These are phyloP conservation scores for Myotis lucifugus DNA, from an alignment of 2,113 vertebrate species.

Conservation along the genomic window DNA sequence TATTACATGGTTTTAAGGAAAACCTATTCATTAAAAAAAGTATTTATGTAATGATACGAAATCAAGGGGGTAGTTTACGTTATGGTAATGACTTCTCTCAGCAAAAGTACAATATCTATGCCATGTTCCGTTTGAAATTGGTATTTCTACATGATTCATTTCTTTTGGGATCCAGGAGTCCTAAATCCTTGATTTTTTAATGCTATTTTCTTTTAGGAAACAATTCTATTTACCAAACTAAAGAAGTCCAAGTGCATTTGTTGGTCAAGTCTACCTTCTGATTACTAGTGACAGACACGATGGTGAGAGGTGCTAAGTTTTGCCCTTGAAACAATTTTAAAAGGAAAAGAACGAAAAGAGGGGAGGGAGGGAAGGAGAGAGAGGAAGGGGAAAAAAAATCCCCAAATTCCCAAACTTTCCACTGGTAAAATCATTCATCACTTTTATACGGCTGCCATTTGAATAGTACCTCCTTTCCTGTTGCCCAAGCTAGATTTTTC, in stretches of 20 bases:
- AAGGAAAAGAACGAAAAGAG: not conserved
- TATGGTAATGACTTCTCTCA: not conserved
- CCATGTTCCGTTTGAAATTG: not conserved
- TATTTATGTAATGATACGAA: not conserved
- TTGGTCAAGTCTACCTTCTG: not conserved
- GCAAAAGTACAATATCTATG: not conserved
- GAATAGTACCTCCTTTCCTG: not conserved
- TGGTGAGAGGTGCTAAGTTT: not conserved
- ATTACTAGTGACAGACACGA: not conserved
- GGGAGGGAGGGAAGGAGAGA: too few relatives aligned
- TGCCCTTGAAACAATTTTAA: not conserved
- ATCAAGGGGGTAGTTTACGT: not conserved
- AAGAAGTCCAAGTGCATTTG: not conserved
- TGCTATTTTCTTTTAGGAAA: not conserved
- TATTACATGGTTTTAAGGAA: constrained; percentile 39
- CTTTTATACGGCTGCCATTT: not conserved
- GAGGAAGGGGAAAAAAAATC: not conserved
- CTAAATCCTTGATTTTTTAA: not conserved
- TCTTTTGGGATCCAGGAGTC: constrained; percentile 23
- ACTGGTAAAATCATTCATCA: not conserved
- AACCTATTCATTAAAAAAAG: constrained; percentile 1
- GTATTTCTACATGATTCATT: not conserved
- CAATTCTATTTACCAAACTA: not conserved
- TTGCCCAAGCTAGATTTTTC: not conserved
- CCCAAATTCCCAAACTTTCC: not conserved